Percentiles rank a stretch among this genome's conserved stretches.
phyloP scores from a whole-genome alignment of 2,888 invertebrate genomes.

The Oscheius sp. region DNA sequence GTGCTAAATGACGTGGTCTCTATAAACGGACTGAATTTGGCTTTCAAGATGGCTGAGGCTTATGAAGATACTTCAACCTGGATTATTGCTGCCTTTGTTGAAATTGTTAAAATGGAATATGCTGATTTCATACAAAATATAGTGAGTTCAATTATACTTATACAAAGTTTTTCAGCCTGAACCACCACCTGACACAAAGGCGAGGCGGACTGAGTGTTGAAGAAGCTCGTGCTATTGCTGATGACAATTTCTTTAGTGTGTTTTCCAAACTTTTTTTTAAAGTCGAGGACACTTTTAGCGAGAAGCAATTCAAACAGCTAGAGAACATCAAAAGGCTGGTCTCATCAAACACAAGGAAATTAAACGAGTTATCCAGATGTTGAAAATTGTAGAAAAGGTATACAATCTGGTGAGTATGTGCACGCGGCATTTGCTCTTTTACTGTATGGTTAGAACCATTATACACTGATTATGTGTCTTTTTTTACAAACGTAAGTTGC shows the following conservation, averaged over 20 bases:
- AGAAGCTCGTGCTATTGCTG: neutral
- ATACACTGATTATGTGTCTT: too few species aligned
- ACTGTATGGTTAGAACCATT: too few species aligned
- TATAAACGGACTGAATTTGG: neutral
- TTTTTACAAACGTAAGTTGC: too few species aligned
- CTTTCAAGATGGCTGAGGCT: neutral
- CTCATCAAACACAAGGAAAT: too few species aligned
- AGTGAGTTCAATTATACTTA: neutral
- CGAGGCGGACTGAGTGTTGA: neutral
- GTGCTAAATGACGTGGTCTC: neutral
- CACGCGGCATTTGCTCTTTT: too few species aligned
- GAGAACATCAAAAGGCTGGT: too few species aligned
- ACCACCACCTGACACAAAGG: neutral
- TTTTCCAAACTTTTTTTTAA: too few species aligned
- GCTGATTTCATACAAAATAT: neutral
- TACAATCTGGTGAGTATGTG: too few species aligned
- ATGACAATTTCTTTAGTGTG: neutral
- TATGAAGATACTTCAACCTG: neutral
- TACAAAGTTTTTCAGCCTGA: neutral
- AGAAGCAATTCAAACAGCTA: too few species aligned
- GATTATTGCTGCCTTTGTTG: neutral
- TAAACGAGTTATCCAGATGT: too few species aligned
- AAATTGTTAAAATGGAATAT: neutral
- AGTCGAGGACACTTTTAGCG: too few species aligned
- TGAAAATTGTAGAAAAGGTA: too few species aligned